Evolutionary conservation across 2,113 vertebrate species (phyloP), one percentile per base, ranked within the genome.

Genomic region (Seriola quinqueradiata): DNA sequence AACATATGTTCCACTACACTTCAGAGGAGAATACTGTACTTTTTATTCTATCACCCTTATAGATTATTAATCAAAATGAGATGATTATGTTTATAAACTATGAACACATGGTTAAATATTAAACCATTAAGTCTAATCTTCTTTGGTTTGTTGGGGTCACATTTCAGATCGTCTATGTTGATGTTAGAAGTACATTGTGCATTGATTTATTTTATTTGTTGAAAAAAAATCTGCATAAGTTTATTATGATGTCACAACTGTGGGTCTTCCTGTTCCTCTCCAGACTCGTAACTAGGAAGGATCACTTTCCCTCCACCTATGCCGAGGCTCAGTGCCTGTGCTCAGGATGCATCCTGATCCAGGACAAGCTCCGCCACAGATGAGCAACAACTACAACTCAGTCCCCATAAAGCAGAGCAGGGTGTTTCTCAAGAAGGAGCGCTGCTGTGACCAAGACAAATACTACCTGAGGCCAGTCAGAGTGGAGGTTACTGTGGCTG

Each of bases 321-420:
- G 89, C 94, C 0, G 92, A 96, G 2, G 98, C 97, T 0, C 73
- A 95, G 78, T 98, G 97, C 59, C 94, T 97, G 48, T 98, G 97
- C 77, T 13, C 55, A 0, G 97, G 97, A 9, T 98, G 97, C 87
- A 94, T 99, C 70, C 90, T 95, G 0, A 38, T 79, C 23, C 90
- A 82, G 4, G 58, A 21, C 1, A 10, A 9, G 13, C 38, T 64
- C 3, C 77, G 0, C 95, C 95, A 0, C 71, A 44, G 0, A 94
- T 97, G 86, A 95, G 89, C 0, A 17, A 65, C 0, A 66, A 93
- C 0, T 96, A 97, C 89, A 97, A 95, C 91, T 98, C 97, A 0
- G 86, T 93, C 3, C 59, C 54, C 0, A 72, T 97, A 21, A 1
- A 4, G 7, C 96, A 97, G 92, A 94, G 44, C 40, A 86, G 90